phyloP scores from a whole-genome alignment of 2,797 vertebrate species.

The Ctenopoma multispine region DNA sequence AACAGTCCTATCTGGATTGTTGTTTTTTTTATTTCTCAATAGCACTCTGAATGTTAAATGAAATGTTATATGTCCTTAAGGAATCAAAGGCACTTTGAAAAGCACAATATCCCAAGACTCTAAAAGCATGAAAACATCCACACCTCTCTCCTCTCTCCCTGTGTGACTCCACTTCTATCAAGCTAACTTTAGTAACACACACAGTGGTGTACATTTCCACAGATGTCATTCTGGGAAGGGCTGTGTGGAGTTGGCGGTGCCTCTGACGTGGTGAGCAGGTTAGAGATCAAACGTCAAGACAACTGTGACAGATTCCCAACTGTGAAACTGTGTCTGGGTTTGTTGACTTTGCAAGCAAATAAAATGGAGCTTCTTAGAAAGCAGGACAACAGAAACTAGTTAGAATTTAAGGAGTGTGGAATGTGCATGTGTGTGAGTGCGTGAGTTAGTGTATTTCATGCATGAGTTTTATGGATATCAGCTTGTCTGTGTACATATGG shows the following conservation, averaged over 20 bases:
- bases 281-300: slow-evolving; percentile 64
- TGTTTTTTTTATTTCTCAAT: neutral
- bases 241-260: slow-evolving; percentile 1
- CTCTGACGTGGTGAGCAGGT: slow-evolving; percentile 21
- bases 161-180: slow-evolving; percentile 25
- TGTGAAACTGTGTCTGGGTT: slow-evolving; percentile 12
- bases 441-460: neutral
- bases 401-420: neutral
- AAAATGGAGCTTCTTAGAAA: slow-evolving; percentile 2
- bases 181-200: slow-evolving; percentile 56
- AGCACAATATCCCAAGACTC: neutral
- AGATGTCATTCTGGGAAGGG: slow-evolving; percentile 31
- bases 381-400: slow-evolving; percentile 2
- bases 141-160: slow-evolving; percentile 24
- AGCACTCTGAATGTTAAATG: neutral
- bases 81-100: slow-evolving; percentile 10
- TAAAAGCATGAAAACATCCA: slow-evolving; percentile 31
- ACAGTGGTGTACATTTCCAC: slow-evolving; percentile 36
- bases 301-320: slow-evolving; percentile 45
- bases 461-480: slow-evolving; percentile 12
- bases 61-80: slow-evolving; percentile 1
- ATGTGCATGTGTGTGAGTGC: neutral
- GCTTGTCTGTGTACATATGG: slow-evolving; percentile 60
- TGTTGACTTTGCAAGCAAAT: slow-evolving; percentile 4
- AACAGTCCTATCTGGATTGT: neutral